phyloP scores from a whole-genome alignment of 1,140 invertebrate species.

The Drosophila santomea region DNA sequence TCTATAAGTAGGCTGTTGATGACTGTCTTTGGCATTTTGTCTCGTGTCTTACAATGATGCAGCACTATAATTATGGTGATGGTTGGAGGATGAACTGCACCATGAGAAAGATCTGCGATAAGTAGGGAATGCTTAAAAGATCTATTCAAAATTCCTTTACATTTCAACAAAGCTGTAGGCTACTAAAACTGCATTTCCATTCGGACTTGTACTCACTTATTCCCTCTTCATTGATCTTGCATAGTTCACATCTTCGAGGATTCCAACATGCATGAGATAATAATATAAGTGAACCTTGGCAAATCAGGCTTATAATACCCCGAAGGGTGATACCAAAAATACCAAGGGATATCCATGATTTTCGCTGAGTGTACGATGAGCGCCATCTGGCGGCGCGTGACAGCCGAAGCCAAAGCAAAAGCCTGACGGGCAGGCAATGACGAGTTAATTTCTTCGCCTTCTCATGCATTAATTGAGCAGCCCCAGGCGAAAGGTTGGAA shows the following conservation, averaged over 20 bases:
- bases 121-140: too few species aligned
- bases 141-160: too few species aligned
- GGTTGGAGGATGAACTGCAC: constrained; percentile 25
- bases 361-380: constrained; percentile 61
- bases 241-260: too few species aligned
- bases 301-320: too few species aligned
- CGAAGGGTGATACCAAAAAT: too few species aligned
- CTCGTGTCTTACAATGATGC: constrained; percentile 68
- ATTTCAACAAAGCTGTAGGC: too few species aligned
- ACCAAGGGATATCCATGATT: background rate
- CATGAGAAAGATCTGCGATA: background rate
- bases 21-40: constrained; percentile 57
- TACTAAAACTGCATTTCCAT: too few species aligned
- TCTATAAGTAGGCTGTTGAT: constrained; percentile 41
- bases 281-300: too few species aligned
- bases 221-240: too few species aligned
- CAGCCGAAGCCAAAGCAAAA: constrained; percentile 49
- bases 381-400: constrained; percentile 71
- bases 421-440: constrained; percentile 67
- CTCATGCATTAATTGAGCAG: constrained; percentile 70
- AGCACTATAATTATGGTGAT: constrained; percentile 46
- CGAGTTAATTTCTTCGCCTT: constrained; percentile 78
- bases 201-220: too few species aligned
- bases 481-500: constrained; percentile 34
- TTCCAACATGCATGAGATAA: too few species aligned